A percentile compares a stretch with the other conserved stretches of the same genome.
Evolutionary conservation across 2,888 invertebrate genomes (phyloP).

Genomic region (Tipula confusa): DNA sequence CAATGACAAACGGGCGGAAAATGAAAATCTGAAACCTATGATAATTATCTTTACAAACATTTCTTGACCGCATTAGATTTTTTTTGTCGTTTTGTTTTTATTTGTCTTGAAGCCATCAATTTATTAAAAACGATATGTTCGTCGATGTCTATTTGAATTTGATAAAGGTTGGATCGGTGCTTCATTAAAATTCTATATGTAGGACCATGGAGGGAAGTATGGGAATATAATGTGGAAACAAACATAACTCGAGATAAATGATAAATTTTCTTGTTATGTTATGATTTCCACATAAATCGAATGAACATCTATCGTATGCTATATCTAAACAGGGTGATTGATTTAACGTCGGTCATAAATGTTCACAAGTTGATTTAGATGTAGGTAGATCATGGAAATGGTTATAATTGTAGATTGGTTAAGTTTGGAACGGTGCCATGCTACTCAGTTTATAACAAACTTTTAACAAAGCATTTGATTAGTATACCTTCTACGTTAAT

Average conservation of each 20-base stretch:
- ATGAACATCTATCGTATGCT: too few relatives aligned
- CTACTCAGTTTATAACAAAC: too few relatives aligned
- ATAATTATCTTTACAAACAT: slow-evolving; percentile 13
- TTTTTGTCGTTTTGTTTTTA: too few relatives aligned
- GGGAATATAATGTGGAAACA: not conserved
- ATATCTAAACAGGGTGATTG: too few relatives aligned
- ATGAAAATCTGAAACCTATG: not conserved
- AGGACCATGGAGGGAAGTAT: too few relatives aligned
- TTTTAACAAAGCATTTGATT: too few relatives aligned
- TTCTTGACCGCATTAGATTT: not conserved
- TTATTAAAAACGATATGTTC: slow-evolving; percentile 7
- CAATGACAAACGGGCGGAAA: not conserved
- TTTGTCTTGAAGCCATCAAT: slow-evolving; percentile 16
- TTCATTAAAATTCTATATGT: not conserved
- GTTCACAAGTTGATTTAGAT: too few relatives aligned
- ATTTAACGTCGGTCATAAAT: too few relatives aligned
- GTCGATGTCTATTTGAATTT: not conserved
- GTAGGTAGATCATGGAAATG: too few relatives aligned
- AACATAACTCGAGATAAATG: not conserved
- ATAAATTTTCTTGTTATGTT: not conserved
- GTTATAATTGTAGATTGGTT: too few relatives aligned
- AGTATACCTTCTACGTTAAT: too few relatives aligned
- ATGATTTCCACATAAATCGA: not conserved
- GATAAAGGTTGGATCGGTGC: not conserved
- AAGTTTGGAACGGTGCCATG: too few relatives aligned